Percentiles rank a stretch among this genome's conserved stretches.
Evolutionary conservation across 2,113 vertebrate genomes (phyloP).

Genomic region (Halichoerus grypus): DNA sequence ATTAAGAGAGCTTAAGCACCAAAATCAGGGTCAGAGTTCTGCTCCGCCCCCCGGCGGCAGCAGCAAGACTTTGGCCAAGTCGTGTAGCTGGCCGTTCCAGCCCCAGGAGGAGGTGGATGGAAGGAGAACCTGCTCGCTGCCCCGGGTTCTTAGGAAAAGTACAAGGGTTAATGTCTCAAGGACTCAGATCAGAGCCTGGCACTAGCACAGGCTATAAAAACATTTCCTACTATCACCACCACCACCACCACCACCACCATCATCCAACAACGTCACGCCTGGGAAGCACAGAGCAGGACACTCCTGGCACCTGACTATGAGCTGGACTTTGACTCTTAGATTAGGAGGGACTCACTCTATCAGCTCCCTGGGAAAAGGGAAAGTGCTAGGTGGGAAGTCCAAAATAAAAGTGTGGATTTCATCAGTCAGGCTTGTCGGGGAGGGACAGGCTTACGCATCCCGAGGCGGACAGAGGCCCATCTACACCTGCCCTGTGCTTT

Average conservation of each 20-base stretch:
- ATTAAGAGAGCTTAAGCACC: too few relatives aligned
- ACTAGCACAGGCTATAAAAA: fast-evolving
- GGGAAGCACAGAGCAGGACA: neutral
- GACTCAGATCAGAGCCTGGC: neutral
- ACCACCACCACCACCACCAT: too few relatives aligned
- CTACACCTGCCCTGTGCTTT: neutral
- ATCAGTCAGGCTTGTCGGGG: fast-evolving
- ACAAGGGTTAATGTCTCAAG: neutral
- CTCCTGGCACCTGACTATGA: neutral
- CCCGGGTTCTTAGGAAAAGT: neutral
- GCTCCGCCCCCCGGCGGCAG: fast-evolving
- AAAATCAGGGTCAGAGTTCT: neutral
- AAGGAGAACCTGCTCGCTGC: fast-evolving
- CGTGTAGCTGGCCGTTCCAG: neutral
- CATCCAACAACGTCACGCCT: neutral
- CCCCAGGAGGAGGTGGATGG: fast-evolving
- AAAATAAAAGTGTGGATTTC: neutral
- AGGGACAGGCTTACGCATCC: fast-evolving
- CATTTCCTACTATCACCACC: neutral
- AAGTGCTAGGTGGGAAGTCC: neutral
- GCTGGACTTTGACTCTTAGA: neutral
- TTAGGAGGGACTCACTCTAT: too few relatives aligned
- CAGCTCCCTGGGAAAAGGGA: neutral
- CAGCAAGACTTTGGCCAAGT: neutral
- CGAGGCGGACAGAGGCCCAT: neutral